Evolutionary conservation across 92 coral and sea anemone genomes (phyloP), one percentile per base, ranked within the genome.

Genomic region (Palythoa caribaeorum): DNA sequence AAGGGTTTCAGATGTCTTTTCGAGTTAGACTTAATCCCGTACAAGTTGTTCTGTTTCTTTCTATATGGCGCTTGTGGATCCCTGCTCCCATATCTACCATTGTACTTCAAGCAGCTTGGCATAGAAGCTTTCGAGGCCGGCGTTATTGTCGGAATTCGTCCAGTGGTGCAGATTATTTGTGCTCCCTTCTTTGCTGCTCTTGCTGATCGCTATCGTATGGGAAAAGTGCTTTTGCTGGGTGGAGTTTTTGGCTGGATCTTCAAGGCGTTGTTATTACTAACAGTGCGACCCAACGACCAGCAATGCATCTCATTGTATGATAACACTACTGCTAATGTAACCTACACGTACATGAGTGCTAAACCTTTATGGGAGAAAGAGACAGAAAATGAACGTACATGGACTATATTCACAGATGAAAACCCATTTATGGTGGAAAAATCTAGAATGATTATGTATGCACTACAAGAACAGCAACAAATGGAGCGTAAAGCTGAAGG

Each of bases 31-130:
- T 60, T 87, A 80, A 88, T 89, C 2, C 76, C 92, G 1, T 83
- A 92, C 76, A 92, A 89, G 63, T 79, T 84, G 9, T 93, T 93
- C 54, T 91, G 93, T 69, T 77, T 93, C 39, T 93, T 91, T 73
- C 84, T 93, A 40, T 93, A 93, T 38, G 96, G 94, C 1, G 90
- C 96, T 50, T 87, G 73, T 53, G 94, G 93, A 36, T 90, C 96
- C 38, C 84, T 93, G 62, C 79, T 89, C 60, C 93, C 96, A 78
- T 93, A 91, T 85, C 73, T 93, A 68, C 93, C 96, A 16, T 87
- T 93, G 21, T 93, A 93, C 77, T 83, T 93, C 69, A 93, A 93
- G 77, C 87, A 87, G 60, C 88, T 91, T 72, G 93, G 93, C 54
- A 63, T 93, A 37, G 77, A 85, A 59, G 92, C 96, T 3, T 88